Evolutionary conservation across 2,888 invertebrate species (phyloP).

Genomic region (Cephus spinipes): DNA sequence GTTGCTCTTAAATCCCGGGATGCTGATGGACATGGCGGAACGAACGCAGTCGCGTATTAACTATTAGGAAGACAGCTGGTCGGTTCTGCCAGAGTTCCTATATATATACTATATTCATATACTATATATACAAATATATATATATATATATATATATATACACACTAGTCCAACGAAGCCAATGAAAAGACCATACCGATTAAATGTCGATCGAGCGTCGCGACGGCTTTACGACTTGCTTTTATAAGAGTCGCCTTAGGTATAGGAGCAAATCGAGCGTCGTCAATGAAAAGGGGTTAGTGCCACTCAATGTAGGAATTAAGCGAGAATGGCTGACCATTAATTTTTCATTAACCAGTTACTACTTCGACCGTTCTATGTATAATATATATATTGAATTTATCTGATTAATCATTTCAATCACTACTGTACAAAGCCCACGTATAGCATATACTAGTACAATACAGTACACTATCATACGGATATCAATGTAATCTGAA

Average conservation of each 20-base stretch:
- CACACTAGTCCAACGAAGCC: neutral
- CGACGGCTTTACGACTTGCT: neutral
- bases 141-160: no score
- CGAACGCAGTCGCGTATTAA: conserved; percentile 30
- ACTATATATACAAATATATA: neutral
- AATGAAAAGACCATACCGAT: neutral
- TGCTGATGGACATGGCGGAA: conserved; percentile 36
- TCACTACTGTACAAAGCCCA: neutral
- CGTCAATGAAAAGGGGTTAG: neutral
- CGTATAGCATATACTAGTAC: neutral
- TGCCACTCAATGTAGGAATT: neutral
- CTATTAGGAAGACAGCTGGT: neutral
- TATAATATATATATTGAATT: neutral
- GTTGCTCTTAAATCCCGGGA: conserved; percentile 31
- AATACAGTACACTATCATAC: no score
- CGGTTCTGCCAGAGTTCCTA: neutral
- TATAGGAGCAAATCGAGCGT: neutral
- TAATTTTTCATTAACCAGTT: neutral
- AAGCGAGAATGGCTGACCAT: neutral
- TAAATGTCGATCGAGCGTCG: neutral
- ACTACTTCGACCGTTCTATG: neutral
- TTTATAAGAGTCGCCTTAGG: neutral
- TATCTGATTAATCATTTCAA: neutral
- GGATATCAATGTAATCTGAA: neutral
- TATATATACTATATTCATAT: neutral